Evolutionary conservation across 2,888 invertebrate species (phyloP).

Genomic region (Microplitis manilae): DNA sequence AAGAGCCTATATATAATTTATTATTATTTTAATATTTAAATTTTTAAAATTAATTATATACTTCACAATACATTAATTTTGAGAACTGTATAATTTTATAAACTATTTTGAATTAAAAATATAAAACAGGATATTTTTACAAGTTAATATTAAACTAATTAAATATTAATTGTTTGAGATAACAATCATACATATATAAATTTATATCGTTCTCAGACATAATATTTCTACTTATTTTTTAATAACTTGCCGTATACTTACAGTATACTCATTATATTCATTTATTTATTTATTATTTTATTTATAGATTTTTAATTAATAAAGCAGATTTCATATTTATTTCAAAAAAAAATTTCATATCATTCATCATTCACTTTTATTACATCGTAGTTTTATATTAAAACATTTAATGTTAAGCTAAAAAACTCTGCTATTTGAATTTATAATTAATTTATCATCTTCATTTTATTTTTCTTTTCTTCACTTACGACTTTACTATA

Average conservation of each 20-base stretch:
- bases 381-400: not conserved
- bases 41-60: not conserved
- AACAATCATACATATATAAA: not conserved
- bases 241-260: conserved; percentile 47
- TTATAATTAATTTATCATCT: conserved; percentile 35
- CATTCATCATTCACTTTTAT: not conserved
- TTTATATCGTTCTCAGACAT: not conserved
- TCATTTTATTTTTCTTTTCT: conserved; percentile 35
- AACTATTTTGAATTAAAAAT: conserved; percentile 14
- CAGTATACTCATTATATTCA: conserved; percentile 45
- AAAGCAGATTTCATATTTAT: conserved; percentile 51
- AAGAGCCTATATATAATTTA: conserved; percentile 50
- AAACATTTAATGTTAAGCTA: conserved; percentile 36
- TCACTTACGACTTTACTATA: conserved; percentile 52
- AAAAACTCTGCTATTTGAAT: conserved; percentile 31
- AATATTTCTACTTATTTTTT: conserved; percentile 15
- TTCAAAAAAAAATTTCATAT: not conserved
- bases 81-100: conserved; percentile 49
- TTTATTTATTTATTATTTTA: not conserved
- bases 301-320: conserved; percentile 39
- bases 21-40: conserved; percentile 18
- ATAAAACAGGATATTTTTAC: not conserved
- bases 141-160: not conserved
- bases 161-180: not conserved
- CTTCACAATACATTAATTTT: conserved; percentile 50